Conservation (phyloP, 2,113 vertebrate genomes). For the Oreochromis aureus region DNA sequence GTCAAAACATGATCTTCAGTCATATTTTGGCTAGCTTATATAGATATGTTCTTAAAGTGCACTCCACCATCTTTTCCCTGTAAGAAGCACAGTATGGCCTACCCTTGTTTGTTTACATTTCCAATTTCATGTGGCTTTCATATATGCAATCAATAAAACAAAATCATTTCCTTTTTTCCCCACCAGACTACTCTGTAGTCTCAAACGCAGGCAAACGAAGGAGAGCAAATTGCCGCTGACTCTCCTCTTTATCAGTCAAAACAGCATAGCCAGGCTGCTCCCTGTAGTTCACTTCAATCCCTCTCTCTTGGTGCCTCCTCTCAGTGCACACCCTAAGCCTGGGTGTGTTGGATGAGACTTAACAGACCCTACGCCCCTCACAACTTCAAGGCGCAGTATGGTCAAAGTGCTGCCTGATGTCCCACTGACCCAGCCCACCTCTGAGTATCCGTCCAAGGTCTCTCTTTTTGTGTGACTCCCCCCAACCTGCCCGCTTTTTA, state of each 20-base stretch:
- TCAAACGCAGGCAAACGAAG: neutral
- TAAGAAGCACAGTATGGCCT: neutral
- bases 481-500: conserved; percentile 25
- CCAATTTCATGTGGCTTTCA: neutral
- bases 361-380: conserved; percentile 26
- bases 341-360: conserved; percentile 34
- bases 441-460: conserved; percentile 27
- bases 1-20: neutral
- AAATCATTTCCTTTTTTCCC: neutral
- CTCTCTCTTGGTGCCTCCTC: conserved; percentile 4
- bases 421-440: conserved; percentile 37
- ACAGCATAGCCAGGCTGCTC: conserved; percentile 15
- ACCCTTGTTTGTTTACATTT: neutral
- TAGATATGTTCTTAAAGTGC: neutral
- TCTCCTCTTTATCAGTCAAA: conserved; percentile 32
- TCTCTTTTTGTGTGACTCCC: conserved; percentile 11
- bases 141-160: neutral
- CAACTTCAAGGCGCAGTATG: conserved; percentile 47
- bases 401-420: conserved; percentile 52
- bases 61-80: neutral
- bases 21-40: neutral
- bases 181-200: neutral
- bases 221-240: conserved; percentile 2
- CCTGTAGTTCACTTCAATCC: conserved; percentile 46
- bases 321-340: conserved; percentile 22